Percentiles rank a stretch among this genome's conserved stretches.
phyloP scores from a whole-genome alignment of 2,797 vertebrate genomes.

The Lagodon rhomboides region DNA sequence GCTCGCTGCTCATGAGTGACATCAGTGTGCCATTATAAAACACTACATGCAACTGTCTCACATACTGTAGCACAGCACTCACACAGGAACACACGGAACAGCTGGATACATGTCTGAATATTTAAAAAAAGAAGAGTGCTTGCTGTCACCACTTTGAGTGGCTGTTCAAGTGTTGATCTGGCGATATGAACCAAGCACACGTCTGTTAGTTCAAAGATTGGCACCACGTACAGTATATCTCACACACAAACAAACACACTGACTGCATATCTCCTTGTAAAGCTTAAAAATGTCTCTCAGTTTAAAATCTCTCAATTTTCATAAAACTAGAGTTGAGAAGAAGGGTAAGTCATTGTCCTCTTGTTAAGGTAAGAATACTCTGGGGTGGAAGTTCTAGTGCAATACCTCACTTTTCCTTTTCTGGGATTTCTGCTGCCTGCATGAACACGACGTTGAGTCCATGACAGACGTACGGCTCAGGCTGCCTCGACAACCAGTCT shows the following conservation, averaged over 20 bases:
- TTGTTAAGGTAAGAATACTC: constrained; percentile 67
- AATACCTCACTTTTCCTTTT: constrained; percentile 29
- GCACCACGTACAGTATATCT: constrained; percentile 63
- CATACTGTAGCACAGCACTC: constrained; percentile 60
- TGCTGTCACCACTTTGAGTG: constrained; percentile 32
- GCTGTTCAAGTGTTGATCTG: constrained; percentile 68
- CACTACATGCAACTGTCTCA: constrained; percentile 71
- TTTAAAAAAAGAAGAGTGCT: constrained; percentile 65
- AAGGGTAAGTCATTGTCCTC: constrained; percentile 56
- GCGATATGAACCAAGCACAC: constrained; percentile 51
- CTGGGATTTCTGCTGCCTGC: neutral
- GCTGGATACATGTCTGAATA: constrained; percentile 66
- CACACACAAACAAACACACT: constrained; percentile 73
- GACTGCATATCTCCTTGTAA: constrained; percentile 77
- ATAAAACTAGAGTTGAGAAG: constrained; percentile 74
- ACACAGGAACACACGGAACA: constrained; percentile 68
- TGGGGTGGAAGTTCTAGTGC: constrained; percentile 61
- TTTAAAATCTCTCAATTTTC: constrained; percentile 74
- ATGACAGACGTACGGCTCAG: constrained; percentile 26
- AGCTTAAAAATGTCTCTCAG: constrained; percentile 75
- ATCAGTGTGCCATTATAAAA: constrained; percentile 52
- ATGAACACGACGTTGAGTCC: neutral
- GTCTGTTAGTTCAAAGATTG: constrained; percentile 59
- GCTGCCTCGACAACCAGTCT: constrained; percentile 10
- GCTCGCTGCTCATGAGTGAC: constrained; percentile 48